Evolutionary conservation across 2,797 vertebrate species (phyloP).

Genomic region (Gallinago stenura): DNA sequence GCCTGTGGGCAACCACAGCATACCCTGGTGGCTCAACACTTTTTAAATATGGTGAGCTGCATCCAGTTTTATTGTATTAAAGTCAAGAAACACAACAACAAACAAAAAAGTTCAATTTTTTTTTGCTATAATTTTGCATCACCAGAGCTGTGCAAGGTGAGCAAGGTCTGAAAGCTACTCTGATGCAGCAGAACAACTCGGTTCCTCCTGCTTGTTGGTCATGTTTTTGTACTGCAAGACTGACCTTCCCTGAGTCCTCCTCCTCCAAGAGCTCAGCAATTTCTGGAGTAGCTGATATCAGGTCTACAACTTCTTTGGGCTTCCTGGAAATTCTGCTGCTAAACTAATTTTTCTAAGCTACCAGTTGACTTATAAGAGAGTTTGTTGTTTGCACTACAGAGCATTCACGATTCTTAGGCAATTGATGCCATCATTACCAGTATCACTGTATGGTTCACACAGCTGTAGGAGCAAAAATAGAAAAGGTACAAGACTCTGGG

Average conservation of each 20-base stretch:
- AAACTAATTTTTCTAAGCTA: neutral
- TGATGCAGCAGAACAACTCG: accelerated
- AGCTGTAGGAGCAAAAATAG: neutral
- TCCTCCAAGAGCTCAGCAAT: neutral
- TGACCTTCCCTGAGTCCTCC: neutral
- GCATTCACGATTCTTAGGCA: neutral
- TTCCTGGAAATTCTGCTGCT: neutral
- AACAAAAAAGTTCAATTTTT: neutral
- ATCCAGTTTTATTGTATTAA: neutral
- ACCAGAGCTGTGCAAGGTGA: neutral
- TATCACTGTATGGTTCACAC: neutral
- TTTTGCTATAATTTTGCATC: neutral
- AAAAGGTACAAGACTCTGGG: neutral
- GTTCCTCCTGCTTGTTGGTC: neutral
- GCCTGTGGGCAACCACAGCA: neutral
- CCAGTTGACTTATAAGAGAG: neutral
- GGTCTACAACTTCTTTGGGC: neutral
- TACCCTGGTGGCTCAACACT: neutral
- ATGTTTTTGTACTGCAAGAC: neutral
- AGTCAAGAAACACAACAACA: neutral
- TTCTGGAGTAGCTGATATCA: neutral
- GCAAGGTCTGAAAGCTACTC: neutral
- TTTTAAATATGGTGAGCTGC: neutral
- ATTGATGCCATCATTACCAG: neutral
- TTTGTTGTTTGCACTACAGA: neutral